A percentile compares a stretch with the other conserved stretches of the same genome.
Evolutionary conservation across 1,140 invertebrate genomes (phyloP).

Genomic region (Trissolcus basalis): DNA sequence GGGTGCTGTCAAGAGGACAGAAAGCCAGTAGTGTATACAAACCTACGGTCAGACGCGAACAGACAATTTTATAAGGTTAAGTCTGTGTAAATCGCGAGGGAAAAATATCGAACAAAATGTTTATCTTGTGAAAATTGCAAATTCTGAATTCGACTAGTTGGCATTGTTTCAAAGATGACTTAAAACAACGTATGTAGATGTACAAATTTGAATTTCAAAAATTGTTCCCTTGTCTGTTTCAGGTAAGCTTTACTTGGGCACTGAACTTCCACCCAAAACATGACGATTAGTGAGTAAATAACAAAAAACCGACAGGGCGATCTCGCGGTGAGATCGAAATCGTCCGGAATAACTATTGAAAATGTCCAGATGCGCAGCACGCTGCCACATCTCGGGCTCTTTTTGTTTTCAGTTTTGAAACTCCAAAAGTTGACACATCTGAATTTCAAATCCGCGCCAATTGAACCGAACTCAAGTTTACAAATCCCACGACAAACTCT

Average conservation of each 20-base stretch:
- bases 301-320: background rate
- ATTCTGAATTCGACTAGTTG: background rate
- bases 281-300: background rate
- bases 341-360: constrained; percentile 14
- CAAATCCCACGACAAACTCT: constrained; percentile 30
- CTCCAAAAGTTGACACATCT: constrained; percentile 28
- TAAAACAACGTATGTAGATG: background rate
- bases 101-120: no score
- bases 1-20: background rate
- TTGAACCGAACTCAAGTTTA: constrained; percentile 47
- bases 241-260: constrained; percentile 7
- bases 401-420: constrained; percentile 28
- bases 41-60: constrained; percentile 14
- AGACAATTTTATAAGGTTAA: no score
- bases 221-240: constrained; percentile 9
- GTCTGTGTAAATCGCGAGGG: no score
- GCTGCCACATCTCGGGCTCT: background rate
- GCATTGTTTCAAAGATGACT: background rate
- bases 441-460: constrained; percentile 37
- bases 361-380: constrained; percentile 3
- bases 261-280: background rate
- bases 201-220: background rate
- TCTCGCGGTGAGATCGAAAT: constrained; percentile 1
- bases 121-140: no score
- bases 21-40: constrained; percentile 25